Evolutionary conservation across 2,113 vertebrate species (phyloP).

Genomic region (Cololabis saira): DNA sequence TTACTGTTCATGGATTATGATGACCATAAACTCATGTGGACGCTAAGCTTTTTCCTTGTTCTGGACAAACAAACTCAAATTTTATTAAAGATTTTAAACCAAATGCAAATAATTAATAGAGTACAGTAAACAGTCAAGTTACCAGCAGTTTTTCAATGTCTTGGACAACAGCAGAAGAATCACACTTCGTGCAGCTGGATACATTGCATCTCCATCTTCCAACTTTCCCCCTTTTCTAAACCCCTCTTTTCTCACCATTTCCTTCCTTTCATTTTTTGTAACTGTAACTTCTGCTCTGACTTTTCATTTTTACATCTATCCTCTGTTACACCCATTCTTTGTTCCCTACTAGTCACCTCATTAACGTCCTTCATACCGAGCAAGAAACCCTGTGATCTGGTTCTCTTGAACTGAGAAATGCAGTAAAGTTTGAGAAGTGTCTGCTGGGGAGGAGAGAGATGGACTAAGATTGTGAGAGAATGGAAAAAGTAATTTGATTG

Average conservation of each 20-base stretch:
- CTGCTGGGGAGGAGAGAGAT: not conserved
- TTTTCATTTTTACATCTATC: not conserved
- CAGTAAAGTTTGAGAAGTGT: slow-evolving; percentile 38
- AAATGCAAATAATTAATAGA: not conserved
- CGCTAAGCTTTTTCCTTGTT: no score
- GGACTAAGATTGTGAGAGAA: slow-evolving; percentile 5
- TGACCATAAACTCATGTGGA: no score
- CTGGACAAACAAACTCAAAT: no score
- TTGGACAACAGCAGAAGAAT: slow-evolving; percentile 14
- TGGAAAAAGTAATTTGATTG: slow-evolving; percentile 50
- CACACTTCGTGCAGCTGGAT: slow-evolving; percentile 3
- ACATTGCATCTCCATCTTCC: not conserved
- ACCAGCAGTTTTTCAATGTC: not conserved
- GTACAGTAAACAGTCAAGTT: not conserved
- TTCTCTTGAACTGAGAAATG: slow-evolving; percentile 45
- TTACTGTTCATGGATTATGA: no score
- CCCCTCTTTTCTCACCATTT: not conserved
- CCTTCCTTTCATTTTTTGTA: not conserved
- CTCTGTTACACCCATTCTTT: slow-evolving; percentile 5
- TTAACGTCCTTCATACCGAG: not conserved
- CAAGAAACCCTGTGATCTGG: slow-evolving; percentile 31
- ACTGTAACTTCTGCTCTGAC: not conserved
- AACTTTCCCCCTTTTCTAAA: not conserved
- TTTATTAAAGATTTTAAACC: no score
- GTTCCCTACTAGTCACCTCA: slow-evolving; percentile 5